Conservation (phyloP, 2,113 vertebrate genomes). For the Gopherus evgoodei region DNA sequence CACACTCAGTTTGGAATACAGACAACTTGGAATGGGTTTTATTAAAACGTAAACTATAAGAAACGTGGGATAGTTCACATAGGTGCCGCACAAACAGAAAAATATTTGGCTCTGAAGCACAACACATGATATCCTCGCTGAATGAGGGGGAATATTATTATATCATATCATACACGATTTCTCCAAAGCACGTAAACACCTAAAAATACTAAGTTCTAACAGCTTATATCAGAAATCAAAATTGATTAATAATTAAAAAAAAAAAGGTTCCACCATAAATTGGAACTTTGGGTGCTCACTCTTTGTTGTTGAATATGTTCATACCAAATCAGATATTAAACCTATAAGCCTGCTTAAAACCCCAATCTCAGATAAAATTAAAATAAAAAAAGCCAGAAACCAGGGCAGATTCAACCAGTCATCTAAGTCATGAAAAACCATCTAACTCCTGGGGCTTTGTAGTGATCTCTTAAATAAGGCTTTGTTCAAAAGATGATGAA, state of each 20-base stretch:
- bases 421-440: background rate
- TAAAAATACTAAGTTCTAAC: background rate
- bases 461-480: background rate
- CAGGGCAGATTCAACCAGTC: background rate
- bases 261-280: background rate
- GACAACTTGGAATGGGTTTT: constrained; percentile 49
- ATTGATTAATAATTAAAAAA: too few relatives aligned
- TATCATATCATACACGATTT: constrained; percentile 35
- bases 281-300: too few relatives aligned
- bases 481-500: background rate
- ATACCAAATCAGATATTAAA: background rate
- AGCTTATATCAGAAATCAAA: background rate
- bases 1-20: background rate
- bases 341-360: background rate
- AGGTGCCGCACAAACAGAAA: constrained; percentile 29
- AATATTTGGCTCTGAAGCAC: constrained; percentile 47
- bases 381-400: background rate
- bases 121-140: constrained; percentile 50
- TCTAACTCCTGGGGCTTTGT: background rate
- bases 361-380: background rate
- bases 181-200: background rate
- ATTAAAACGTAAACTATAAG: constrained; percentile 53
- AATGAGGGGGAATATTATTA: constrained; percentile 39
- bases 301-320: background rate
- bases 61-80: constrained; percentile 22